Conservation (phyloP, 2,797 vertebrate species). For the Huso huso region DNA sequence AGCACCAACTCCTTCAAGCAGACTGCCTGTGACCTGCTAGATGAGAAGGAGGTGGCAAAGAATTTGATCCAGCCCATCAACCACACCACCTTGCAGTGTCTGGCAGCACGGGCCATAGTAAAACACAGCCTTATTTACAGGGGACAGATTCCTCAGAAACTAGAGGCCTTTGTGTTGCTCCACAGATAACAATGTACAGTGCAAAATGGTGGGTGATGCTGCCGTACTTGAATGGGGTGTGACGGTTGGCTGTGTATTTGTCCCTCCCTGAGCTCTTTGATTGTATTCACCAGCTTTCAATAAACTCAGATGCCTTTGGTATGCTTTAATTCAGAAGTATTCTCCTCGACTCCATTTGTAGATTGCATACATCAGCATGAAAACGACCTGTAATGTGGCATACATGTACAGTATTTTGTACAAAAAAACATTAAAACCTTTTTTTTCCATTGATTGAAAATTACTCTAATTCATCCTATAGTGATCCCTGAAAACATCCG, state of each 20-base stretch:
- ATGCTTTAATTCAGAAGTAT: neutral
- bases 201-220: neutral
- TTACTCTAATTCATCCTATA: constrained; percentile 54
- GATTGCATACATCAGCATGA: constrained; percentile 10
- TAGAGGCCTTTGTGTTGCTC: constrained; percentile 90
- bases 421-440: neutral
- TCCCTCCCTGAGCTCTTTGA: constrained; percentile 12
- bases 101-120: constrained; percentile 87
- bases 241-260: neutral
- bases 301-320: neutral
- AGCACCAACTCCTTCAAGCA: constrained; percentile 87
- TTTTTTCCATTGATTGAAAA: neutral
- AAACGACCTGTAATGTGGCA: constrained; percentile 21
- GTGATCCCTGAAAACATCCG: constrained; percentile 55
- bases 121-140: constrained; percentile 77
- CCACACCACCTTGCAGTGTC: constrained; percentile 95
- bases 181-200: constrained; percentile 77
- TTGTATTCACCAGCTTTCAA: constrained; percentile 11
- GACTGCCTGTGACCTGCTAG: constrained; percentile 90
- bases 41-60: constrained; percentile 90
- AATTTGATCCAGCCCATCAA: constrained; percentile 97
- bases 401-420: constrained; percentile 25
- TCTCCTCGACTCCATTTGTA: neutral
- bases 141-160: constrained; percentile 89
- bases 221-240: neutral